phyloP scores from a whole-genome alignment of 2,113 vertebrate genomes.

The Lates calcarifer region DNA sequence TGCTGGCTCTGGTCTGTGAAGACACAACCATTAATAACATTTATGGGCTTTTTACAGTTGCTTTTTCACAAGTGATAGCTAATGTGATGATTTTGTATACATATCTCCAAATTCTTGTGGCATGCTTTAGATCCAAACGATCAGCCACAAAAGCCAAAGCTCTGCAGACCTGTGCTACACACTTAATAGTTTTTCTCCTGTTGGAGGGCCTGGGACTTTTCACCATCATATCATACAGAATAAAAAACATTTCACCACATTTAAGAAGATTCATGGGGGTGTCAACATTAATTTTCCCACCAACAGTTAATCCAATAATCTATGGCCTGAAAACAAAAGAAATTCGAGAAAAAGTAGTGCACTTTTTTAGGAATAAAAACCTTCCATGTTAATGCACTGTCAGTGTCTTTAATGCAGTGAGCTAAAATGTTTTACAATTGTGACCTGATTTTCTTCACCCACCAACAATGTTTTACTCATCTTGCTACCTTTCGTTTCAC shows the following conservation, averaged over 20 bases:
- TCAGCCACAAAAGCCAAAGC: slow-evolving; percentile 81
- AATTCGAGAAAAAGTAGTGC: slow-evolving; percentile 66
- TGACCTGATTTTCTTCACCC: background rate
- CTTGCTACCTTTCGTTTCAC: background rate
- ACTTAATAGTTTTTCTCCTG: slow-evolving; percentile 77
- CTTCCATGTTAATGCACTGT: background rate
- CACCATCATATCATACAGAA: slow-evolving; percentile 81
- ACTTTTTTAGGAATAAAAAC: slow-evolving; percentile 48
- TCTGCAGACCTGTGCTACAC: slow-evolving; percentile 83
- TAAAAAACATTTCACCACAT: slow-evolving; percentile 60
- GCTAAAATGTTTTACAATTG: background rate
- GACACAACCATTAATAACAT: slow-evolving; percentile 79
- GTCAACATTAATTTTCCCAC: slow-evolving; percentile 77
- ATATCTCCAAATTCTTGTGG: slow-evolving; percentile 79
- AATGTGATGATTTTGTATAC: slow-evolving; percentile 71
- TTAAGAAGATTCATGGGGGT: slow-evolving; percentile 75
- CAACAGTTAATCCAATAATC: slow-evolving; percentile 82
- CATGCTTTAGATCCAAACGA: slow-evolving; percentile 76
- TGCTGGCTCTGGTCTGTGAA: slow-evolving; percentile 78
- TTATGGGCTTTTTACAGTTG: slow-evolving; percentile 61
- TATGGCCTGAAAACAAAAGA: slow-evolving; percentile 84
- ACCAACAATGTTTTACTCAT: background rate
- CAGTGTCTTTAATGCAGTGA: background rate
- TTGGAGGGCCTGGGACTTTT: slow-evolving; percentile 82
- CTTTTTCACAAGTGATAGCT: slow-evolving; percentile 44